Conservation (phyloP, 35 echinoderm and acorn worm species). For the Eucidaris tribuloides region DNA sequence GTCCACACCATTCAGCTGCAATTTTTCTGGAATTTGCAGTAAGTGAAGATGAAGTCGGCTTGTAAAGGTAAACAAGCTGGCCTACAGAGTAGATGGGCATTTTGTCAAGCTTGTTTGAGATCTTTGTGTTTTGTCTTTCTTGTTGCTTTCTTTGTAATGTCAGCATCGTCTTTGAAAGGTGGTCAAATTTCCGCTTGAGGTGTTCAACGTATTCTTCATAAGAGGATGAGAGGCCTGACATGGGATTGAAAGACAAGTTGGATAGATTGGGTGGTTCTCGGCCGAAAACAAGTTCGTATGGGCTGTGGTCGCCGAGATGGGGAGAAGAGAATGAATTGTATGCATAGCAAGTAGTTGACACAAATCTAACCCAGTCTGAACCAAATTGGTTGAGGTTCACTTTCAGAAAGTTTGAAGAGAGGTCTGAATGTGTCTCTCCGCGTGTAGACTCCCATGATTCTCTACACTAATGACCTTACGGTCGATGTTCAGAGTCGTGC, state of each 20-base stretch:
- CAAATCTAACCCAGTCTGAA: constrained; percentile 41
- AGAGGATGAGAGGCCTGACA: constrained; percentile 11
- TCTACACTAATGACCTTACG: constrained; percentile 2
- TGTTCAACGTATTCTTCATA: constrained; percentile 36
- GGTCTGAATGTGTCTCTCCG: constrained; percentile 30
- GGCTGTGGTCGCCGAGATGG: constrained; percentile 51
- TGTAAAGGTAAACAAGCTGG: constrained; percentile 40
- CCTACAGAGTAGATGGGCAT: constrained; percentile 37
- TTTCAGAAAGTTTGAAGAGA: not conserved
- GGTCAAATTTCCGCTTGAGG: constrained; percentile 47
- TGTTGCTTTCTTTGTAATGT: constrained; percentile 40
- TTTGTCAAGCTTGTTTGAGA: constrained; percentile 28
- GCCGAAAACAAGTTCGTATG: constrained; percentile 47
- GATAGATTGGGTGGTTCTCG: constrained; percentile 35
- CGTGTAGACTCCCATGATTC: constrained; percentile 17
- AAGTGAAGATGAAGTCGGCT: constrained; percentile 51
- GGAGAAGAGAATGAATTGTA: constrained; percentile 57
- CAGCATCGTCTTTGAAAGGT: constrained; percentile 46
- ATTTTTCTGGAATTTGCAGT: constrained; percentile 54
- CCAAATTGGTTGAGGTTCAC: constrained; percentile 43
- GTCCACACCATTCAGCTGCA: constrained; percentile 57
- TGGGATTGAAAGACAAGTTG: constrained; percentile 41
- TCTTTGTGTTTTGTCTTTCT: constrained; percentile 39
- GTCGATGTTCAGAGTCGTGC: constrained; percentile 22
- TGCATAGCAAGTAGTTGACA: constrained; percentile 35